These are phyloP conservation scores for Corbicula japonica DNA, from an alignment of 2,888 invertebrate genomes.

Conservation along the genomic window DNA sequence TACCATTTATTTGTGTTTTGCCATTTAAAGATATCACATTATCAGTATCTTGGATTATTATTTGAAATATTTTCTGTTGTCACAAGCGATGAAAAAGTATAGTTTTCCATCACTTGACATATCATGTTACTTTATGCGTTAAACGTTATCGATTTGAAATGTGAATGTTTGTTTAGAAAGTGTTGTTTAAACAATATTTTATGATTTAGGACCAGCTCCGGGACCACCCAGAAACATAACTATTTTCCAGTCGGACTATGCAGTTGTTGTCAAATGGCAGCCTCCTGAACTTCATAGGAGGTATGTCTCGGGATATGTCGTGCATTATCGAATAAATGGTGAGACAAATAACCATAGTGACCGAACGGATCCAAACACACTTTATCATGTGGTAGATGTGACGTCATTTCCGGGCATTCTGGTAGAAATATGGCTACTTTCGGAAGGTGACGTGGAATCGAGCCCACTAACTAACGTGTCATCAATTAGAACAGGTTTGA, in stretches of 20 bases:
- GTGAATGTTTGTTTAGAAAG: too few species aligned
- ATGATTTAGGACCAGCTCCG: slow-evolving; percentile 20
- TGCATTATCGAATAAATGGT: slow-evolving; percentile 1
- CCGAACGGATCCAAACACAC: neutral
- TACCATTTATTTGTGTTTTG: too few species aligned
- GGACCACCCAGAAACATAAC: slow-evolving; percentile 7
- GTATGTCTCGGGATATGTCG: slow-evolving; percentile 18
- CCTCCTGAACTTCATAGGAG: slow-evolving; percentile 1
- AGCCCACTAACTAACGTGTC: neutral
- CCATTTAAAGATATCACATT: too few species aligned
- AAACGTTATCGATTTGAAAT: too few species aligned
- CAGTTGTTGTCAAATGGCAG: slow-evolving; percentile 17
- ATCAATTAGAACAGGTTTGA: slow-evolving; percentile 12
- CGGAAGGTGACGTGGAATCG: slow-evolving; percentile 23
- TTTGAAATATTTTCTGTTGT: too few species aligned
- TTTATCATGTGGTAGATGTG: slow-evolving; percentile 33
- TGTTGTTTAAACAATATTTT: neutral
- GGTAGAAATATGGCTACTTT: slow-evolving; percentile 31
- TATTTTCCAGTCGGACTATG: neutral
- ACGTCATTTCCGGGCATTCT: slow-evolving; percentile 34
- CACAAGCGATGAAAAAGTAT: too few species aligned
- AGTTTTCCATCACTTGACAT: too few species aligned
- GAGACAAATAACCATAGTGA: neutral
- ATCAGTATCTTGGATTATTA: too few species aligned
- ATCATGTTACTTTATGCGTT: too few species aligned